Percentiles rank a stretch among this genome's conserved stretches.
Conservation (phyloP, 2,797 vertebrate species). For the Argya squamiceps region DNA sequence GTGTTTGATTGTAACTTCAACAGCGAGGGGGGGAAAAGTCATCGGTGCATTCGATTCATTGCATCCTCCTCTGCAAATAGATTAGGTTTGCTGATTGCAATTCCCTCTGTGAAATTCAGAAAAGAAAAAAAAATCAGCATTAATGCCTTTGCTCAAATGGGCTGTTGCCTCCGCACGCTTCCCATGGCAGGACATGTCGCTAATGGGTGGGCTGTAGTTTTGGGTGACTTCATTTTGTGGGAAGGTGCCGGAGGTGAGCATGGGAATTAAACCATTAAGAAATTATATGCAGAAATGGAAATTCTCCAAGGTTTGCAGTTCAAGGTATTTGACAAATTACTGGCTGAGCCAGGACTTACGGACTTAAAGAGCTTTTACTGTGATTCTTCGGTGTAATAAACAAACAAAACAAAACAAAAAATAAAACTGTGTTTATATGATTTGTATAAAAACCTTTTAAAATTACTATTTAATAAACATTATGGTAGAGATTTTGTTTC, state of each 20-base stretch:
- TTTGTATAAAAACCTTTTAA: slow-evolving; percentile 98
- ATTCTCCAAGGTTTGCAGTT: slow-evolving; percentile 74
- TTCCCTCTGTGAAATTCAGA: slow-evolving; percentile 53
- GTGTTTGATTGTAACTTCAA: slow-evolving; percentile 59
- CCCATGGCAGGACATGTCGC: neutral
- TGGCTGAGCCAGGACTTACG: slow-evolving; percentile 81
- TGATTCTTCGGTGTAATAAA: slow-evolving; percentile 81
- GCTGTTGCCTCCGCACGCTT: slow-evolving; percentile 55
- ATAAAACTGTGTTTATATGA: slow-evolving; percentile 95
- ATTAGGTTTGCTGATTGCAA: slow-evolving; percentile 32
- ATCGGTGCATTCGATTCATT: slow-evolving; percentile 26
- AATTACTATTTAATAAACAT: slow-evolving; percentile 95
- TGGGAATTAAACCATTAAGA: slow-evolving; percentile 44
- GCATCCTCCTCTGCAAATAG: slow-evolving; percentile 58
- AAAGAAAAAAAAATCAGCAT: neutral
- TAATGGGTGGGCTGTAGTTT: neutral
- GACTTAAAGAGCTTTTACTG: slow-evolving; percentile 84
- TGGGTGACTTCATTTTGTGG: slow-evolving; percentile 53
- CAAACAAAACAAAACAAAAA: slow-evolving; percentile 57
- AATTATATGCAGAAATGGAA: slow-evolving; percentile 54
- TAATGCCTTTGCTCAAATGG: slow-evolving; percentile 65
- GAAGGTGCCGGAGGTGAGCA: slow-evolving; percentile 53
- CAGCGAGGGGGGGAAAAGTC: neutral
- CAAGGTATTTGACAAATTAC: slow-evolving; percentile 73
- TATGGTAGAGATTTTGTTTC: slow-evolving; percentile 73